Base-by-base conservation (phyloP, 1,140 invertebrate species). In the Pristionchus pacificus region DNA sequence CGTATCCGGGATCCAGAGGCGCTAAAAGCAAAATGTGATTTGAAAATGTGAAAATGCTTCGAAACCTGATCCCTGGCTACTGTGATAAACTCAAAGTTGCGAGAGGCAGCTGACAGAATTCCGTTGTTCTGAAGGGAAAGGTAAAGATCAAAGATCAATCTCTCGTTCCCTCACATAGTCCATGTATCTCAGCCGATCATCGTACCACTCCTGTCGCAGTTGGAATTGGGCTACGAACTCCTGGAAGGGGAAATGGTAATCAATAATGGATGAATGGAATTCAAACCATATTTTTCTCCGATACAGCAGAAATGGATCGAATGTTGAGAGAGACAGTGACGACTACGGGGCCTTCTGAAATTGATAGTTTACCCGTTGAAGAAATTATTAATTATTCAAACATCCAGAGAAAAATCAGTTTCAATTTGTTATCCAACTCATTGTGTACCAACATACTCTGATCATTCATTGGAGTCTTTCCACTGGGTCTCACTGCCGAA, bases 1-100 rank as follows among this genome's bases (percentile, higher is more conserved):
- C 75, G 95, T 88, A 88, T 97, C 94, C 14, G 94, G 94, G 91
- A 95, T 95, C 93, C 93, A 95, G 31, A 87, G 60, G 79, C 91
- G 89, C 85, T 91, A 91, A 25, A 93, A 91, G 84, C 38, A 10
- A 19, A 49, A 49, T 6, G 19, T 6, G 6, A 49, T 49, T 49
- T 19, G 6, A 6, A 49, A 10, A 10, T 19, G 19, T 49, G 19
- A 6, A 49, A 6, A 10, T 49, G 19, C 38, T 19, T 49, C 19
- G 6, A 6, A 49, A 10, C 38, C 6, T 49, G 6, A 10, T 19
- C 6, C 38, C 95, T 92, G 13, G 93, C 95, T 79, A 97, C 88
- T 60, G 93, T 95, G 67, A 97, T 84, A 55, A 77, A 70, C 24
- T 82, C 77, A 32, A 84, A 78, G 90, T 91, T 92, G 85, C 89